Evolutionary conservation across 2,113 vertebrate genomes (phyloP).

Genomic region (Oxyruncus cristatus): DNA sequence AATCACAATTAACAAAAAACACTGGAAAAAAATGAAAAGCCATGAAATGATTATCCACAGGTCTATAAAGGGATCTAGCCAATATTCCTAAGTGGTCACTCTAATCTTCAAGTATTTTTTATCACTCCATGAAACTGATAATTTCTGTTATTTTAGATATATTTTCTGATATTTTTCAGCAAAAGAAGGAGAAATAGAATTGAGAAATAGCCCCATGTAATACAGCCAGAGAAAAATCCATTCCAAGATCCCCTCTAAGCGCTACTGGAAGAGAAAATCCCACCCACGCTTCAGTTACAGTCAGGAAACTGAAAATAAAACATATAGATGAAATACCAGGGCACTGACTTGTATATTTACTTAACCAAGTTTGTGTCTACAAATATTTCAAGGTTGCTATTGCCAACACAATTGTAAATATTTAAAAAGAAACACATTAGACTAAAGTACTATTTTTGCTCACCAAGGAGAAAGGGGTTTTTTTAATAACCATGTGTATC

Average conservation of each 20-base stretch:
- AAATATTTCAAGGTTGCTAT: background rate
- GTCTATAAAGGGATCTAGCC: background rate
- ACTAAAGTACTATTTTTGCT: background rate
- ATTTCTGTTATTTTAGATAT: background rate
- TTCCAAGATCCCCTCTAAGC: background rate
- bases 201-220: background rate
- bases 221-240: background rate
- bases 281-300: background rate
- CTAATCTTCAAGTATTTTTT: background rate
- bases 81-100: background rate
- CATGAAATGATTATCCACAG: background rate
- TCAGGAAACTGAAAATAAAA: background rate
- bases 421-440: background rate
- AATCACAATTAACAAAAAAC: background rate
- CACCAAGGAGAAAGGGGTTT: background rate
- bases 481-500: background rate
- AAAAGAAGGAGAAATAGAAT: background rate
- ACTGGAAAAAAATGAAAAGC: background rate
- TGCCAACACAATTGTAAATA: background rate
- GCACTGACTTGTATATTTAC: background rate
- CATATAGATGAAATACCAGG: background rate
- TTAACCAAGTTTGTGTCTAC: background rate
- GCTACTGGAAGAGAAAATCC: background rate
- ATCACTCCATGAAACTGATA: background rate
- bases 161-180: background rate